Conservation (phyloP, 2,797 vertebrate genomes). For the Lagodon rhomboides region DNA sequence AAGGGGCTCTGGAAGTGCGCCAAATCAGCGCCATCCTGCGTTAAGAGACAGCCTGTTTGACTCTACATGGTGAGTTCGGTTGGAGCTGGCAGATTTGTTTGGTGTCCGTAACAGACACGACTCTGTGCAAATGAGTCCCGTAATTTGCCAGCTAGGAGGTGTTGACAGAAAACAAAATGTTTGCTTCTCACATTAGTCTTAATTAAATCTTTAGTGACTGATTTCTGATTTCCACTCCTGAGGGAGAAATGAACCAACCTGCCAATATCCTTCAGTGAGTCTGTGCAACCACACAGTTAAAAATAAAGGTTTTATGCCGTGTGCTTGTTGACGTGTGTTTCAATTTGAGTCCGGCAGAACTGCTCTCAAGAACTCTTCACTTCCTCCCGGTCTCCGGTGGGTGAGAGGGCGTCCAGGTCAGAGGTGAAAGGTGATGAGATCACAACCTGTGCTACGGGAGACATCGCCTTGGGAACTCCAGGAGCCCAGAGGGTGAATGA, state of each 20-base stretch:
- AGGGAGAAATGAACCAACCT: constrained; percentile 18
- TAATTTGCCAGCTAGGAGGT: constrained; percentile 2
- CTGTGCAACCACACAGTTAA: background rate
- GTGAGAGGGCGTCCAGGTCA: constrained; percentile 45
- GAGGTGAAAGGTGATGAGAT: constrained; percentile 64
- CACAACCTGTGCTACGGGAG: constrained; percentile 50
- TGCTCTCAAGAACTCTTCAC: constrained; percentile 9
- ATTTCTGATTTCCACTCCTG: background rate
- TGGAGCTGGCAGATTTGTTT: constrained; percentile 1
- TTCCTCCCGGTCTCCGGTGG: constrained; percentile 17
- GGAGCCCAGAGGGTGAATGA: constrained; percentile 36
- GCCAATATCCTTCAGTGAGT: background rate
- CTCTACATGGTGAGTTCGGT: background rate
- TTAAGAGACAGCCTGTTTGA: background rate
- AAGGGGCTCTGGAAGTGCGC: constrained; percentile 33
- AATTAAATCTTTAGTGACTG: background rate
- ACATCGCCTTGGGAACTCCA: constrained; percentile 54
- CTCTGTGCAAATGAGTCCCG: background rate
- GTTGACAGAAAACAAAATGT: constrained; percentile 18
- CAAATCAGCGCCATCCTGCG: constrained; percentile 39
- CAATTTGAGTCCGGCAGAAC: constrained; percentile 25
- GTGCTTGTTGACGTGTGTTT: constrained; percentile 19
- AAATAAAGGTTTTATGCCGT: background rate
- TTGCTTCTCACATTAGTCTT: background rate
- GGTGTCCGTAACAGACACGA: background rate